Percentiles rank a stretch among this genome's conserved stretches.
Conservation (phyloP, 1,140 invertebrate genomes). For the Coptotermes formosanus region DNA sequence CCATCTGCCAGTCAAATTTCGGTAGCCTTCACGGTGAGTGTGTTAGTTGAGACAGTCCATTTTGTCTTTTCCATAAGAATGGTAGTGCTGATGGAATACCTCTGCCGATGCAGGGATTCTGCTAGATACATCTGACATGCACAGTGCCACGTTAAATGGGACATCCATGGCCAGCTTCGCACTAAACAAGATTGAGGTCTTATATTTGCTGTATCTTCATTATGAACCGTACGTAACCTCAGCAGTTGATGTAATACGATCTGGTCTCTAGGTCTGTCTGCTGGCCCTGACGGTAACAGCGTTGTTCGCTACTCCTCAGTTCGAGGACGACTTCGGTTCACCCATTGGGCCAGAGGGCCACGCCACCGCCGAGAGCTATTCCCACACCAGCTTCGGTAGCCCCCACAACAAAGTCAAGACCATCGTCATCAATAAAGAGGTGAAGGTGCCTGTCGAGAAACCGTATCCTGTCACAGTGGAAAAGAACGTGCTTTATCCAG, state of each 20-base stretch:
- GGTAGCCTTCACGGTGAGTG: no score
- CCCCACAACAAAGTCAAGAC: slow-evolving; percentile 9
- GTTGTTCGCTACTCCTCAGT: not conserved
- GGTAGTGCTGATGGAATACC: no score
- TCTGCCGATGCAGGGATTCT: no score
- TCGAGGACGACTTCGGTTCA: not conserved
- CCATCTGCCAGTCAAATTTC: no score
- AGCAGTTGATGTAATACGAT: not conserved
- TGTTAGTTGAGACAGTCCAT: no score
- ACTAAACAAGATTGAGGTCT: no score
- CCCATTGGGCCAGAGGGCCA: not conserved
- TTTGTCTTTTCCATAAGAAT: no score
- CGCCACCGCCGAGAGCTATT: not conserved
- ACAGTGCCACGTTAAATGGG: no score
- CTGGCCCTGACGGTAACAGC: not conserved
- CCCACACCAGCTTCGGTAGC: not conserved
- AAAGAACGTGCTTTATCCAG: not conserved
- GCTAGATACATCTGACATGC: no score
- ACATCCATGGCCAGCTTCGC: no score
- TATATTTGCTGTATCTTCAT: no score
- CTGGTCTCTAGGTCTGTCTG: not conserved
- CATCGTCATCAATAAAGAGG: not conserved
- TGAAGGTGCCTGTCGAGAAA: not conserved
- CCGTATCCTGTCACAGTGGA: not conserved
- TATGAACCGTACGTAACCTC: no score